A percentile compares a stretch with the other conserved stretches of the same genome.
phyloP scores from a whole-genome alignment of 2,113 vertebrate species.

The Albula glossodonta region DNA sequence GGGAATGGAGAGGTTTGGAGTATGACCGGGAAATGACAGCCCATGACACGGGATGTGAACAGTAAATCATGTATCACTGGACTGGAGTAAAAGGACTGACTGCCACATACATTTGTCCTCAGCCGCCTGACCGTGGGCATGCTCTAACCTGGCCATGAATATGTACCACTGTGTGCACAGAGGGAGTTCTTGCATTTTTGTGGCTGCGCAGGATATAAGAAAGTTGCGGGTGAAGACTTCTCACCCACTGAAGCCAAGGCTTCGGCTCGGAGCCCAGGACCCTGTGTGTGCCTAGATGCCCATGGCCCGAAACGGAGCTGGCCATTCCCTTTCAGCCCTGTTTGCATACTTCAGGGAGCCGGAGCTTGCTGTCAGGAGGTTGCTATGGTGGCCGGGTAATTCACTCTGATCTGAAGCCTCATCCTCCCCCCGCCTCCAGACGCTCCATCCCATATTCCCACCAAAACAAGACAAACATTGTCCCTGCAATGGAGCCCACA shows the following conservation, averaged over 20 bases:
- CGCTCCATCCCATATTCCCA: constrained; percentile 27
- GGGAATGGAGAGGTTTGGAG: too few relatives aligned
- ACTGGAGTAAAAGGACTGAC: too few relatives aligned
- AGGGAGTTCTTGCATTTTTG: too few relatives aligned
- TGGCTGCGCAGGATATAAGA: too few relatives aligned
- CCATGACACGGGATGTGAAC: too few relatives aligned
- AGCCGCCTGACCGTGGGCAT: too few relatives aligned
- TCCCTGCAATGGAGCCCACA: constrained; percentile 26
- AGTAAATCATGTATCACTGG: too few relatives aligned
- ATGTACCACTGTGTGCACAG: too few relatives aligned
- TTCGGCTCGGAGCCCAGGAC: constrained; percentile 17
- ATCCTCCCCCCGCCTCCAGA: not conserved
- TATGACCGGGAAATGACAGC: too few relatives aligned
- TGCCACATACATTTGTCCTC: too few relatives aligned
- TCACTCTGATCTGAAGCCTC: constrained; percentile 24
- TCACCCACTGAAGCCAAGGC: not conserved
- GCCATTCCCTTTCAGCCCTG: constrained; percentile 36
- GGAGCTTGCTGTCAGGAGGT: constrained; percentile 37
- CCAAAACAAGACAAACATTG: constrained; percentile 40
- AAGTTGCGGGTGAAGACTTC: too few relatives aligned
- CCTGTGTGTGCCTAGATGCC: constrained; percentile 12
- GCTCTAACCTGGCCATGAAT: too few relatives aligned
- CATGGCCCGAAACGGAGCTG: not conserved
- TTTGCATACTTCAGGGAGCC: constrained; percentile 41
- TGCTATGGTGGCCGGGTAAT: constrained; percentile 42